Evolutionary conservation across 2,888 invertebrate species (phyloP), one percentile per base, ranked within the genome.

Genomic region (Leptinotarsa juncta): DNA sequence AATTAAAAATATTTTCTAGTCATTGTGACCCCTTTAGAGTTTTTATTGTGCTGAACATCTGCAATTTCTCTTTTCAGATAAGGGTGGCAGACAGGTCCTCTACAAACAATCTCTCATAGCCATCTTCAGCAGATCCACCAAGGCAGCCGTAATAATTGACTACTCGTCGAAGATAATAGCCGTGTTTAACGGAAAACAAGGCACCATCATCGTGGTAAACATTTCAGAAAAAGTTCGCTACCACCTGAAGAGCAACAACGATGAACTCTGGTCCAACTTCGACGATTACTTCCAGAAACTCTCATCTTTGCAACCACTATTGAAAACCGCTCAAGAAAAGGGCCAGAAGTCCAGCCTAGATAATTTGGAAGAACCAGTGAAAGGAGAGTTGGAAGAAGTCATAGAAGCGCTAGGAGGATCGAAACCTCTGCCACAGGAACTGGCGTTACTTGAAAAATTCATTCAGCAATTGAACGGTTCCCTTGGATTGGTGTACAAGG

Each of bases 251-350:
- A 57, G 3, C 16, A 16, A 48, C 5, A 15, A n/a, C 7, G 62
- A 51, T 26, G 18, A 62, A 18, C 55, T 70, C 12, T 76, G 72
- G 72, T 49, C 51, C 32, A 66, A 26, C 53, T 75, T 76, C 23
- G 50, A 65, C 2, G 69, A 67, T 3, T 78, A 70, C 53, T 70
- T 78, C 14, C 12, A 70, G 18, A 70, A 67, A 5, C n/a, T 72
- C 15, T 15, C 69, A 3, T 76, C 74, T 1, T n/a, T 73, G 2
- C 1, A 51, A 51, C 48, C 26, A 10, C 15, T 75, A 3, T 14
- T 72, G 18, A 65, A 75, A 72, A 7, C 48, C 3, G 78, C 66
- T 1, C 55, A 75, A 62, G 66, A 73, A 26, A 66, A 51, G 5
- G 71, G 74, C n/a, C 55, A 76, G 42, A 65, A 65, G 42, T 57